Base-by-base conservation (phyloP, 2,797 vertebrate genomes). In the Benthosema pterotum region DNA sequence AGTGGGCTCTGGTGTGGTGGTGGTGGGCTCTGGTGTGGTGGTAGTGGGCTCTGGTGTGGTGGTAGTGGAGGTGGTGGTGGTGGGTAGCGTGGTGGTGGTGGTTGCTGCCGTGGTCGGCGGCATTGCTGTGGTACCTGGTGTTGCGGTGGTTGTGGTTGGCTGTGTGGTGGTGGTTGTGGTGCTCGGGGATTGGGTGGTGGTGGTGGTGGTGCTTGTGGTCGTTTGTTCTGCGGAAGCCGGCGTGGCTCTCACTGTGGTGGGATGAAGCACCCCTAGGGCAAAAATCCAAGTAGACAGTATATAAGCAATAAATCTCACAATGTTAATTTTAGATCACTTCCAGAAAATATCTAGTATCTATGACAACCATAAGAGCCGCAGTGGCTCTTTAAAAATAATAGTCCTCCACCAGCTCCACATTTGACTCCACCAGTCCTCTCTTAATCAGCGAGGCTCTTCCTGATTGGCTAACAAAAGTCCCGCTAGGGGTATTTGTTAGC, bases 241-340 rank as follows among this genome's bases (percentile, higher is more conserved):
- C n/a, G 57, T 56, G 3, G 69, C 76, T 74, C 79, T 87, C 58
- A 71, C 38, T 1, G 83, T 85, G 62, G 84, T 75, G 2, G 89
- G 88, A 83, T 91, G 89, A 65, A 84, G 87, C 62, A 86, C 53
- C 42, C 92, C 93, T 94, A 38, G 32, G 11, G 32, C 32, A 38
- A 38, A 25, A n/a, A n/a, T n/a, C n/a, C n/a, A n/a, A n/a, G n/a
- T n/a, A n/a, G n/a, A n/a, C n/a, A n/a, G n/a, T n/a, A n/a, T n/a
- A n/a, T n/a, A n/a, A n/a, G n/a, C n/a, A n/a, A n/a, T n/a, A n/a
- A n/a, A n/a, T n/a, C n/a, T n/a, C n/a, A n/a, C n/a, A n/a, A n/a
- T n/a, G n/a, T n/a, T n/a, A n/a, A n/a, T n/a, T n/a, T n/a, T n/a
- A n/a, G n/a, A n/a, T n/a, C n/a, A n/a, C n/a, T n/a, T n/a, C n/a